Evolutionary conservation across 2,797 vertebrate genomes (phyloP).

Genomic region (Synanceia verrucosa): DNA sequence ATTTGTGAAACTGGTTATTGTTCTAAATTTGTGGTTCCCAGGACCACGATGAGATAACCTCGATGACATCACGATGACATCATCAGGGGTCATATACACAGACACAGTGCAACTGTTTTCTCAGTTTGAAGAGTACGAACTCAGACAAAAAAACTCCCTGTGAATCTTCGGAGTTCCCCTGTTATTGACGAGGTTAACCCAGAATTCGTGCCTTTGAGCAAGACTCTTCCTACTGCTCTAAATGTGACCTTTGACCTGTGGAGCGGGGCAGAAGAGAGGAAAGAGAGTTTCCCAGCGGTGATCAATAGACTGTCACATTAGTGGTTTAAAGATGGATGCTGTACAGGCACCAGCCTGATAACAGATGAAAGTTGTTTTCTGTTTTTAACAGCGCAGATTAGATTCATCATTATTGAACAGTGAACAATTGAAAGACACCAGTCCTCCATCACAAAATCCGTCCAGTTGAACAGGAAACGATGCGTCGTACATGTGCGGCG

Average conservation of each 20-base stretch:
- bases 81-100: too few relatives aligned
- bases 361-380: neutral
- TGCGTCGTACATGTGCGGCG: constrained; percentile 12
- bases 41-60: neutral
- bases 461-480: constrained; percentile 27
- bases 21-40: neutral
- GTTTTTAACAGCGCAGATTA: neutral
- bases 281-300: neutral
- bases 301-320: neutral
- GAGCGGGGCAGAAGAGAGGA: neutral
- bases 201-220: neutral
- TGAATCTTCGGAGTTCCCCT: neutral
- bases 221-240: neutral
- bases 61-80: too few relatives aligned
- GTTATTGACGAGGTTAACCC: neutral
- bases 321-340: neutral
- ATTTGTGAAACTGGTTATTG: neutral
- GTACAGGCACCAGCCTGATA: neutral
- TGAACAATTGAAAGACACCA: neutral
- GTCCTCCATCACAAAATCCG: neutral
- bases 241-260: constrained; percentile 26
- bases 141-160: too few relatives aligned
- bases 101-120: too few relatives aligned
- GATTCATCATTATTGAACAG: neutral
- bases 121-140: too few relatives aligned